phyloP scores from a whole-genome alignment of 1,140 invertebrate species.

The Amphibalanus amphitrite region DNA sequence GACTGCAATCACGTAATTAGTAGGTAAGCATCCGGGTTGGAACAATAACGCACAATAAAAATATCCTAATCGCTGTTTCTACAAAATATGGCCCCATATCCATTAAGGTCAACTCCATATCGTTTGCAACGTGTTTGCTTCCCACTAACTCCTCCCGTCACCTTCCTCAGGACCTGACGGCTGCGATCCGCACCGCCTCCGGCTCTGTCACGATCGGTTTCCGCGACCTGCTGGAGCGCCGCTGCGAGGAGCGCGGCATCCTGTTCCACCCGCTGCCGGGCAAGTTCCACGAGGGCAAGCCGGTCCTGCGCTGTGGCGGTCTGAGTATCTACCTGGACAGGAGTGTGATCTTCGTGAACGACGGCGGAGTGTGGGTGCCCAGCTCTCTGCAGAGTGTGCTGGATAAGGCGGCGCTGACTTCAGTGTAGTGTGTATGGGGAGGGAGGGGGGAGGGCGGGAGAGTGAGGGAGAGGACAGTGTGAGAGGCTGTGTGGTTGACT shows the following conservation, averaged over 20 bases:
- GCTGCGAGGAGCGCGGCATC: slow-evolving; percentile 71
- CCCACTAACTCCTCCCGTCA: too few relatives aligned
- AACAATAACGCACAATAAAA: neutral
- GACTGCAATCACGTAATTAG: neutral
- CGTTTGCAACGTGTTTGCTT: neutral
- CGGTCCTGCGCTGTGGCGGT: slow-evolving; percentile 64
- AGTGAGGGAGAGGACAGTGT: too few relatives aligned
- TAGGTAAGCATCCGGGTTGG: neutral
- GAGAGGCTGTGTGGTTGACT: too few relatives aligned
- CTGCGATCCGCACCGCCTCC: neutral
- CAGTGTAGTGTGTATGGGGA: too few relatives aligned
- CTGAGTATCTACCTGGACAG: slow-evolving; percentile 61
- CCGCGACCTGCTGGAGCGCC: slow-evolving; percentile 71
- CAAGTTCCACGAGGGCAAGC: slow-evolving; percentile 57
- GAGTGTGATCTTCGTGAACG: slow-evolving; percentile 42
- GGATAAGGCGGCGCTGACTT: slow-evolving; percentile 21
- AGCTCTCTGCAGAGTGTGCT: slow-evolving; percentile 37
- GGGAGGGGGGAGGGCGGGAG: too few relatives aligned
- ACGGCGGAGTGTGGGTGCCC: slow-evolving; percentile 46
- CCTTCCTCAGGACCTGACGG: neutral
- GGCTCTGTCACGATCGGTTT: slow-evolving; percentile 47
- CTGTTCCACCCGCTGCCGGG: slow-evolving; percentile 75
- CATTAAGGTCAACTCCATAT: neutral
- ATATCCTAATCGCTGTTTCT: neutral
- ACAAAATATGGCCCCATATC: neutral